Conservation (phyloP, 2,888 invertebrate genomes). For the Meloe dianella region DNA sequence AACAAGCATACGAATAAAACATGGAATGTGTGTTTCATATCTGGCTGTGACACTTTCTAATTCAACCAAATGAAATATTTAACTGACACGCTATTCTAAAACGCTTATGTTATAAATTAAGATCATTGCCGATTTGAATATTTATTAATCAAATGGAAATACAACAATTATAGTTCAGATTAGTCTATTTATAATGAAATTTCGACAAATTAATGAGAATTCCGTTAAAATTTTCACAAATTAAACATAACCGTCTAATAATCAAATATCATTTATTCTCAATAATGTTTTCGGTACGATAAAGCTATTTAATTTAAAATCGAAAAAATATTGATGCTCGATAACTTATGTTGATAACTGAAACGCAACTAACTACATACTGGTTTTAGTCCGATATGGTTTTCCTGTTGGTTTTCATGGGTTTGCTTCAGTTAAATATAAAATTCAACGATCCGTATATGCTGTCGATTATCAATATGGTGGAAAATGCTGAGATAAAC, state of each 20-base stretch:
- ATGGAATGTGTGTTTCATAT: slow-evolving; percentile 18
- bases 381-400: background rate
- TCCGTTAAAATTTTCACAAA: too few species aligned
- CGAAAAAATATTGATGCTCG: background rate
- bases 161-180: slow-evolving; percentile 12
- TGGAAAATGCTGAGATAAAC: slow-evolving; percentile 5
- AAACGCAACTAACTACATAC: background rate
- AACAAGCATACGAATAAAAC: background rate
- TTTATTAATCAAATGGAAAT: slow-evolving; percentile 27
- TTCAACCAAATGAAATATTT: slow-evolving; percentile 27
- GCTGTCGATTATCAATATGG: slow-evolving; percentile 5
- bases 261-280: too few species aligned
- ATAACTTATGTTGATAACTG: background rate
- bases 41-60: slow-evolving; percentile 32
- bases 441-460: background rate
- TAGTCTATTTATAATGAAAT: too few species aligned
- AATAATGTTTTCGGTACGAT: too few species aligned
- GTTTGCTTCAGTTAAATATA: background rate
- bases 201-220: too few species aligned
- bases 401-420: background rate
- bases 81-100: slow-evolving; percentile 24
- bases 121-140: slow-evolving; percentile 29
- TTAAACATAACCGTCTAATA: too few species aligned
- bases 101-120: slow-evolving; percentile 27
- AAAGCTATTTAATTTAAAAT: too few species aligned